Evolutionary conservation across 1,140 invertebrate species (phyloP).

Genomic region (Drosophila obscura): DNA sequence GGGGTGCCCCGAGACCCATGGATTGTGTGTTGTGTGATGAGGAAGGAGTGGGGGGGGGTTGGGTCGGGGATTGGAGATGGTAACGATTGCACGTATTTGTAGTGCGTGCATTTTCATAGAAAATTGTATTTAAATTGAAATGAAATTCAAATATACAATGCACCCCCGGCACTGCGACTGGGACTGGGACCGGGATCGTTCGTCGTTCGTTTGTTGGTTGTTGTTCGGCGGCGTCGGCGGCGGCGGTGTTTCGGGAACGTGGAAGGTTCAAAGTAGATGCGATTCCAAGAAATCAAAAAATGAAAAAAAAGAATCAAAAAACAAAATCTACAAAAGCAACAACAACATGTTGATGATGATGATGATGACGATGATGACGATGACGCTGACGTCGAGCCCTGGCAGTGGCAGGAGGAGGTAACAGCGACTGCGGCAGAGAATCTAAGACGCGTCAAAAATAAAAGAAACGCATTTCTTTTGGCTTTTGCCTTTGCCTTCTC

Average conservation of each 20-base stretch:
- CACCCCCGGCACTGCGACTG: conserved; percentile 29
- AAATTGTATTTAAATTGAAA: conserved; percentile 83
- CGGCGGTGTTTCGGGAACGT: conserved; percentile 34
- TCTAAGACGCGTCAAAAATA: conserved; percentile 81
- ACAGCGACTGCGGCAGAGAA: conserved; percentile 40
- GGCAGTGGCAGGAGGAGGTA: conserved; percentile 7
- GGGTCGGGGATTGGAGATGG: conserved; percentile 7
- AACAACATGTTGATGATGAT: conserved; percentile 9
- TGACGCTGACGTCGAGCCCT: background rate
- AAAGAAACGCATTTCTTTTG: conserved; percentile 71
- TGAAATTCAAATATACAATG: conserved; percentile 82
- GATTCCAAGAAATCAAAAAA: conserved; percentile 76
- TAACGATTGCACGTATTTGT: conserved; percentile 57
- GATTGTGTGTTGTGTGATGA: background rate
- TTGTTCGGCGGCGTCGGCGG: background rate
- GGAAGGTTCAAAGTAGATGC: conserved; percentile 79
- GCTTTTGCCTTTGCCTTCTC: conserved; percentile 46
- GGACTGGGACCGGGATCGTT: conserved; percentile 8
- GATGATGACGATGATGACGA: conserved; percentile 1
- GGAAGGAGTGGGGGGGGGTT: background rate
- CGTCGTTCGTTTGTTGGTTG: too few relatives aligned
- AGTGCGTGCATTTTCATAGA: conserved; percentile 82
- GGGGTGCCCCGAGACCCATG: conserved; percentile 1
- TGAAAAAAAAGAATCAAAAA: conserved; percentile 33
- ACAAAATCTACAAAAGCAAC: conserved; percentile 21